phyloP scores from a whole-genome alignment of 2,797 vertebrate genomes.

The Apogon talboti region DNA sequence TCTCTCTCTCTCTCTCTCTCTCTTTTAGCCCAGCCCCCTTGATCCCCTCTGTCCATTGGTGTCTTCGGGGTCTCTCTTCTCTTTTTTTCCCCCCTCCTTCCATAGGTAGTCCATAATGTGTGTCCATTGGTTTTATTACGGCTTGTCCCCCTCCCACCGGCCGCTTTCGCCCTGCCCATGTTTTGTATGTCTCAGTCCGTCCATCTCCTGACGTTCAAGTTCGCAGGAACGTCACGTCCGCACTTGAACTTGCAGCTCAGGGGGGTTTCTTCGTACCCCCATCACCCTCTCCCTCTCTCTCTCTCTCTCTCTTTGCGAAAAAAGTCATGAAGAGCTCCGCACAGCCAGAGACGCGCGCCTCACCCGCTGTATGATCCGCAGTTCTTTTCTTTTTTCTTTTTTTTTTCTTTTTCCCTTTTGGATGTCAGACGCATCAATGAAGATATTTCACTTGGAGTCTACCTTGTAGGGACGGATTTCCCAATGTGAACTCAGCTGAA shows the following conservation, averaged over 20 bases:
- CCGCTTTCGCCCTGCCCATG: slow-evolving; percentile 93
- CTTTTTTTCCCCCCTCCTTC: slow-evolving; percentile 69
- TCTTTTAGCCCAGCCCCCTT: slow-evolving; percentile 79
- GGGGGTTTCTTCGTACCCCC: slow-evolving; percentile 91
- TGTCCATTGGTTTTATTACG: slow-evolving; percentile 93
- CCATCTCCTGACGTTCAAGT: slow-evolving; percentile 99
- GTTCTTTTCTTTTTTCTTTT: slow-evolving; percentile 67
- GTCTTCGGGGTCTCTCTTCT: slow-evolving; percentile 85
- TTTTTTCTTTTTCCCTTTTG: slow-evolving; percentile 74
- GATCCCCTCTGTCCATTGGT: slow-evolving; percentile 89
- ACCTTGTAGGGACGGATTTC: slow-evolving; percentile 92
- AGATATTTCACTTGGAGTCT: slow-evolving; percentile 94
- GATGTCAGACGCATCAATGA: slow-evolving; percentile 97
- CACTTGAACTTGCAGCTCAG: slow-evolving; percentile 99
- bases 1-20: slow-evolving; percentile 67
- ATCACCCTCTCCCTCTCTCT: slow-evolving; percentile 54
- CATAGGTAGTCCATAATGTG: slow-evolving; percentile 95
- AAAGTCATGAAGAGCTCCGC: slow-evolving; percentile 95
- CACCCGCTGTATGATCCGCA: slow-evolving; percentile 92
- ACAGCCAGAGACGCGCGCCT: slow-evolving; percentile 91
- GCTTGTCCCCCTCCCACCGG: slow-evolving; percentile 89
- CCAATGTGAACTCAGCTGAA: slow-evolving; percentile 95
- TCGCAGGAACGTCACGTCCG: slow-evolving; percentile 99
- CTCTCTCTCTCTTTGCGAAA: slow-evolving; percentile 81
- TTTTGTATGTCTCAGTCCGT: slow-evolving; percentile 93